Evolutionary conservation across 2,113 vertebrate species (phyloP), one percentile per base, ranked within the genome.

Genomic region (Stictonetta naevosa): DNA sequence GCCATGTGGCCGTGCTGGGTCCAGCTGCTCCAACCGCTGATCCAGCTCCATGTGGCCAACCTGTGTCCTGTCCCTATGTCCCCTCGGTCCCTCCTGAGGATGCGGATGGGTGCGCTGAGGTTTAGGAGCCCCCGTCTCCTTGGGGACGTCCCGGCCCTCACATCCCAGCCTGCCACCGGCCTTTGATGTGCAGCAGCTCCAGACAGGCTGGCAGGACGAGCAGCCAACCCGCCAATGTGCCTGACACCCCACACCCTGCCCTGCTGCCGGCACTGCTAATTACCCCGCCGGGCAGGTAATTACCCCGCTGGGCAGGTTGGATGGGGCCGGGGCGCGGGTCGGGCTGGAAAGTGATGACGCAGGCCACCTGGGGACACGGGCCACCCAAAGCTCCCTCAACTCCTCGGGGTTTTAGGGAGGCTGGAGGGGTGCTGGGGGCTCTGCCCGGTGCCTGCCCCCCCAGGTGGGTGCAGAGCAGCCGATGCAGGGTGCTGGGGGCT

Each of bases 31-130:
- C 40, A 8, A 5, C 34, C 10, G 3, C 36, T 12, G 81, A 10
- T 33, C 50, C 40, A 10, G 5, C 5, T 4, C 29, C 6, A 7
- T 11, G 7, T 17, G 68, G 3, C 68, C 25, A 10, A 3, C 1
- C 4, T 7, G 13, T 12, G 1, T 7, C 14, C 4, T 4, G 26
- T 7, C 69, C 56, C 13, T 29, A 11, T 64, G 14, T 5, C 26
- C 40, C 20, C 31, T 44, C 5, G 11, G 26, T n/a, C 0, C 14
- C 33, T 55, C 20, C 4, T 4, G 21, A 33, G 16, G 21, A 1
- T 28, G 19, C 38, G 15, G 10, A 5, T 1, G 58, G 33, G 17
- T 1, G 1, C 1, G 0, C 3, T 20, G 83, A 8, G 18, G 5
- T 14, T 74, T 11, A 1, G 38, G 34, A 63, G 31, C 25, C 13